Evolutionary conservation across 2,113 vertebrate genomes (phyloP), one percentile per base, ranked within the genome.

Genomic region (Cygnus atratus): DNA sequence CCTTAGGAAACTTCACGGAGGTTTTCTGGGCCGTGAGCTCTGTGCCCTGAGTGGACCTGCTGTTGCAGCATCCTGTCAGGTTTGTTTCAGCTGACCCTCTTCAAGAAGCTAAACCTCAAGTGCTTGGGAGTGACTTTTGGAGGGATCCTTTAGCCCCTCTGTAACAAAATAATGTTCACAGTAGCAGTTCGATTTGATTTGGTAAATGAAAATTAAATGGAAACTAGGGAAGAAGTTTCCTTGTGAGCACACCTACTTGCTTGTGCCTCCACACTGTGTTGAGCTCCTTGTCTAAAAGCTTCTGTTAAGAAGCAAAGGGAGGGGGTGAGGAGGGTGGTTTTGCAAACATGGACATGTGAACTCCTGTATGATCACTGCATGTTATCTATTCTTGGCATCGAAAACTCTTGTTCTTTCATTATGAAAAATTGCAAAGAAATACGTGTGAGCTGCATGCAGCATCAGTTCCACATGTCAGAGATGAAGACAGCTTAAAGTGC

Each of bases 1-100:
- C 96, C 96, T 96, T 91, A 96, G 87, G 92, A 94, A 88, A 87
- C 96, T 95, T 91, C 37, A 31, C 14, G 3, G 24, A 46, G 59
- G 57, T 65, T 59, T 44, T 33, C 37, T 82, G 90, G 59, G 50
- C 81, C 54, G 3, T n/a, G 70, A 92, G 66, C 83, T 61, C 17
- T 28, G 12, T 92, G 82, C 74, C 84, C 88, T 78, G 65, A 21
- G 12, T 78, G 65, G 76, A 94, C 68, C 77, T 88, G 87, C 84
- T 67, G 44, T 80, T 78, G 83, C 72, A 72, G 73, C 63, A 48
- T 39, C 61, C 67, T 83, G 43, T 65, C 61, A 12, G 78, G n/a
- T 81, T 86, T 77, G 31, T 85, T 78, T 73, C 87, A 65, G 44
- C 65, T 75, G 37, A 37, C 80, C 44, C 24, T 14, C 14, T 55